Evolutionary conservation across 2,888 invertebrate genomes (phyloP).

Genomic region (Falcaria lacertinaria): DNA sequence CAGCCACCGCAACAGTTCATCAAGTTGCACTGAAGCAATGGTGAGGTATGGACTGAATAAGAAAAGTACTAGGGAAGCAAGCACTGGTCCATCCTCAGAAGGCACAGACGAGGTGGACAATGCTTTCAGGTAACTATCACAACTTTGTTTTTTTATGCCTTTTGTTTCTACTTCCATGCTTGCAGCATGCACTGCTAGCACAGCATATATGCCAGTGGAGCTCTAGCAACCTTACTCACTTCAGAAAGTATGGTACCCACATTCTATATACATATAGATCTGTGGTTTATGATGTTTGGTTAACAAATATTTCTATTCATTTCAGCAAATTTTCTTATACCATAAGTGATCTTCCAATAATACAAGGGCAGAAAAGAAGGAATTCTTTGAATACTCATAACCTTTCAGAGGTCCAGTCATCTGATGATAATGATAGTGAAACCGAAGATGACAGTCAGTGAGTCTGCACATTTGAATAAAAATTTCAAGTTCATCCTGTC

Average conservation of each 20-base stretch:
- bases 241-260: too few species aligned
- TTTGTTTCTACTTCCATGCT: not conserved
- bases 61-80: conserved; percentile 9
- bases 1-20: conserved; percentile 21
- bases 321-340: conserved; percentile 17
- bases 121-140: conserved; percentile 43
- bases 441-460: conserved; percentile 6
- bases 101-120: conserved; percentile 59
- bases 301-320: not conserved
- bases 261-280: too few species aligned
- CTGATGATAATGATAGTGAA: not conserved
- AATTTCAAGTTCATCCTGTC: conserved; percentile 7
- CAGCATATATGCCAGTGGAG: too few species aligned
- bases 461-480: not conserved
- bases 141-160: too few species aligned
- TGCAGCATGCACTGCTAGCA: too few species aligned
- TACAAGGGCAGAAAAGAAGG: conserved; percentile 9
- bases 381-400: conserved; percentile 9
- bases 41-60: conserved; percentile 34
- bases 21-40: conserved; percentile 32
- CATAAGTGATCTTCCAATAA: conserved; percentile 5
- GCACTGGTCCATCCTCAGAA: conserved; percentile 6
- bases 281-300: too few species aligned
- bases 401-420: not conserved
- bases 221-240: too few species aligned